Evolutionary conservation across 1,140 invertebrate genomes (phyloP).

Genomic region (Drosophila trapezifrons): DNA sequence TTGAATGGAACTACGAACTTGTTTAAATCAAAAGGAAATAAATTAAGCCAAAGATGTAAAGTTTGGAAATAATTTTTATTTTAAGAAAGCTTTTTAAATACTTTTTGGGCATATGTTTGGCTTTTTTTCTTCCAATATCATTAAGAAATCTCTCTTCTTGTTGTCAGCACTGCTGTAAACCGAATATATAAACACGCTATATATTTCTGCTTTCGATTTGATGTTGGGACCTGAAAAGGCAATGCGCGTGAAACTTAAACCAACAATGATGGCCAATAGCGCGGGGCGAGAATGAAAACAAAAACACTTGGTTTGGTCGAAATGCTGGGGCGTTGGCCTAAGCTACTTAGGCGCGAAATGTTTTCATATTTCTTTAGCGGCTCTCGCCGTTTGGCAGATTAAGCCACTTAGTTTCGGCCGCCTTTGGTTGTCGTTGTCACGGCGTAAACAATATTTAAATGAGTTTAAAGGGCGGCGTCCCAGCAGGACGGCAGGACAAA

Average conservation of each 20-base stretch:
- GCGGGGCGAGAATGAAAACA: conserved; percentile 37
- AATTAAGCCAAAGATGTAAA: not conserved
- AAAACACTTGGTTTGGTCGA: conserved; percentile 42
- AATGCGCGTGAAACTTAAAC: conserved; percentile 59
- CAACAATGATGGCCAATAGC: conserved; percentile 23
- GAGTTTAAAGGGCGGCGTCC: conserved; percentile 53
- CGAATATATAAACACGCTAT: conserved; percentile 11
- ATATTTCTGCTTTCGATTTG: conserved; percentile 59
- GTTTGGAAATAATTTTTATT: not conserved
- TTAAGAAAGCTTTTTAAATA: not conserved
- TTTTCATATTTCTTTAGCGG: conserved; percentile 60
- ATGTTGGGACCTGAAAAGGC: conserved; percentile 29
- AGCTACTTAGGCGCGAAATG: conserved; percentile 68
- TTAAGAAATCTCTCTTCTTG: not conserved
- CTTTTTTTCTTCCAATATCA: not conserved
- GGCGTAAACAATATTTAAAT: conserved; percentile 71
- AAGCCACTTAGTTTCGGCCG: conserved; percentile 70
- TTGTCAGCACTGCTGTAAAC: not conserved
- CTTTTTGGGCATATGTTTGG: not conserved
- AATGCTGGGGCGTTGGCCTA: conserved; percentile 47
- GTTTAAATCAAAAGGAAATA: not conserved
- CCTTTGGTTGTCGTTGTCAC: conserved; percentile 41
- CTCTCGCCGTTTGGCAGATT: conserved; percentile 70
- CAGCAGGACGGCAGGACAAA: conserved; percentile 5
- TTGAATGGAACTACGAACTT: no score